These are phyloP conservation scores for Manis javanica DNA, from an alignment of 2,797 vertebrate genomes.

Conservation along the genomic window DNA sequence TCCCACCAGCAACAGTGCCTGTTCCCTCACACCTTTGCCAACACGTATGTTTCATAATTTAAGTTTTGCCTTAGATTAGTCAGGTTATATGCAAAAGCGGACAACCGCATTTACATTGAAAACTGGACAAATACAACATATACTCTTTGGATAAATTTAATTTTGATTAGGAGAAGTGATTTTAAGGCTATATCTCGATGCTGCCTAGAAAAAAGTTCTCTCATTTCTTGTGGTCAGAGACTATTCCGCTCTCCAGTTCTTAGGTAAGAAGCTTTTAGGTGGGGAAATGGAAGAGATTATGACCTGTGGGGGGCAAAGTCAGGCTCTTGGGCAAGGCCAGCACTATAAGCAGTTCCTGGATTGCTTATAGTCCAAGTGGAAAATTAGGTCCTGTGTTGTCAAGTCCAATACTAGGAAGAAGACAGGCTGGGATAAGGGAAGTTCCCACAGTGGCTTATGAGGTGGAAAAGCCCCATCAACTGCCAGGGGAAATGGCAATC, in stretches of 20 bases:
- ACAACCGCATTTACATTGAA: constrained; percentile 75
- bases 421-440: background rate
- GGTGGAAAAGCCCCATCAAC: background rate
- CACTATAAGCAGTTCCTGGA: background rate
- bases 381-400: constrained; percentile 24
- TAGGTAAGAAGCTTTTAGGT: background rate
- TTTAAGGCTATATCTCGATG: constrained; percentile 66
- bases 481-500: constrained; percentile 18
- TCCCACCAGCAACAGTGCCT: background rate
- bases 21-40: constrained; percentile 64
- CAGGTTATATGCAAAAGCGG: constrained; percentile 72
- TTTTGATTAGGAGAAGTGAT: constrained; percentile 72
- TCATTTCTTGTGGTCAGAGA: constrained; percentile 47
- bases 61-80: constrained; percentile 66
- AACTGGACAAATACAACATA: constrained; percentile 74
- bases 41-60: constrained; percentile 65
- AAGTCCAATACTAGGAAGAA: background rate
- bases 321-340: background rate
- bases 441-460: background rate
- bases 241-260: constrained; percentile 2
- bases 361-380: background rate
- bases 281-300: background rate
- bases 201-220: constrained; percentile 56
- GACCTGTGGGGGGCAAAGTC: background rate
- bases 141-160: constrained; percentile 75